Conservation (phyloP, 2,113 vertebrate species). For the Aptenodytes patagonicus region DNA sequence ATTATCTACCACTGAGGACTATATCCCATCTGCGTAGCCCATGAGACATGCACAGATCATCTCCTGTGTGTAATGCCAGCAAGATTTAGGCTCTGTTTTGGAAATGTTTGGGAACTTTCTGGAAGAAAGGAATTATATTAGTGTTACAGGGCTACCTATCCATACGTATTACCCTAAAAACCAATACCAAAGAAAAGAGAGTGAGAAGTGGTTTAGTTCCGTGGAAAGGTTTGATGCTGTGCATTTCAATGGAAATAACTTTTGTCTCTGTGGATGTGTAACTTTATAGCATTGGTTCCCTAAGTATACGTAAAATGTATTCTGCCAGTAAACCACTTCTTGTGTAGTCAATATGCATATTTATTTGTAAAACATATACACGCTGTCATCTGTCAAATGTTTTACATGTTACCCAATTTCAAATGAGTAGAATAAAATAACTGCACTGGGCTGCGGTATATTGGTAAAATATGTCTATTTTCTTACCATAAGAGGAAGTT, state of each 20-base stretch:
- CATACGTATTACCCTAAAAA: not conserved
- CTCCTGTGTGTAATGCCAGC: not conserved
- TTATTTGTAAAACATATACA: constrained; percentile 34
- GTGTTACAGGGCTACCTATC: not conserved
- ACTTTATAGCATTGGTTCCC: not conserved
- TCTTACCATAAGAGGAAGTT: not conserved
- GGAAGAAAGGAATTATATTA: not conserved
- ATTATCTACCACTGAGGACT: not conserved
- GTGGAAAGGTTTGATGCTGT: not conserved
- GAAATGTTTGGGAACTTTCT: not conserved
- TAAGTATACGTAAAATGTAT: constrained; percentile 6
- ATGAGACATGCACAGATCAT: not conserved
- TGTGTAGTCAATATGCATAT: constrained; percentile 13
- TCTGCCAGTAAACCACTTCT: not conserved
- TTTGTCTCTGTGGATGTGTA: constrained; percentile 22
- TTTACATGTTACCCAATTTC: not conserved
- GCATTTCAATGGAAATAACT: constrained; percentile 21
- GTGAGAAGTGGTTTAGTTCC: not conserved
- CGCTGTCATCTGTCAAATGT: constrained; percentile 24
- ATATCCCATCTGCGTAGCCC: not conserved
- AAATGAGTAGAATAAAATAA: not conserved
- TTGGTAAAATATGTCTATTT: not conserved
- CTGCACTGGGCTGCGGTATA: not conserved
- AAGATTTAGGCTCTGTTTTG: not conserved
- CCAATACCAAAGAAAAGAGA: not conserved